Base-by-base conservation (phyloP, 2,113 vertebrate genomes). In the Fregetta grallaria region DNA sequence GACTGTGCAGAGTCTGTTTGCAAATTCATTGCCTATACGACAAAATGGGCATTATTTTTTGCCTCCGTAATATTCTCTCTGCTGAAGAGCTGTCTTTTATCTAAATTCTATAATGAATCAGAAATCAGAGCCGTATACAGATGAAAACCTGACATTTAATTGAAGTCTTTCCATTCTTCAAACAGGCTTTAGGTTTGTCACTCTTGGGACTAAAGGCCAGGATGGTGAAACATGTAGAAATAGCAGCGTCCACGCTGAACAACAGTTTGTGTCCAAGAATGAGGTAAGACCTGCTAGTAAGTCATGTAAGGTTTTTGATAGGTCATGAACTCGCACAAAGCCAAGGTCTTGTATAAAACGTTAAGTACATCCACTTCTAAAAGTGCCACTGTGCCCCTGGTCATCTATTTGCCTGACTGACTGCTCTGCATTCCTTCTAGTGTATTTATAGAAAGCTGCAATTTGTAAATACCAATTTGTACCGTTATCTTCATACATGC, bases 401-500 rank as follows among this genome's bases (percentile, higher is more conserved):
- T 82, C 74, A 66, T 45, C 71, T 63, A 4, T 85, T 86, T 81
- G 47, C 70, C 34, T 76, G 56, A 82, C 63, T 49, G 42, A 50
- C 80, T 96, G 83, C 40, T 72, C 73, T 14, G 10, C 66, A 78
- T 87, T 85, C 74, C 77, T 94, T 45, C 29, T 32, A 11, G 30
- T 53, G 32, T 91, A 85, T 95, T 94, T 96, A 92, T 40, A 78
- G 89, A 86, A 89, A 91, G 85, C 50, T 76, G 63, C 44, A 62
- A 65, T 95, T 94, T 11, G 4, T 70, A 85, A 94, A 87, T 62
- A 76, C 25, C 50, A 76, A 47, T 92, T 87, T 88, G 80, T 62
- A 79, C 58, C 45, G 32, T 67, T 95, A 78, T 79, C 92, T 91
- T 85, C 45, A 50, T 79, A 70, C 45, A 52, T 53, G 29, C 23